A percentile compares a stretch with the other conserved stretches of the same genome.
Evolutionary conservation across 2,797 vertebrate species (phyloP).

Genomic region (Champsocephalus esox): DNA sequence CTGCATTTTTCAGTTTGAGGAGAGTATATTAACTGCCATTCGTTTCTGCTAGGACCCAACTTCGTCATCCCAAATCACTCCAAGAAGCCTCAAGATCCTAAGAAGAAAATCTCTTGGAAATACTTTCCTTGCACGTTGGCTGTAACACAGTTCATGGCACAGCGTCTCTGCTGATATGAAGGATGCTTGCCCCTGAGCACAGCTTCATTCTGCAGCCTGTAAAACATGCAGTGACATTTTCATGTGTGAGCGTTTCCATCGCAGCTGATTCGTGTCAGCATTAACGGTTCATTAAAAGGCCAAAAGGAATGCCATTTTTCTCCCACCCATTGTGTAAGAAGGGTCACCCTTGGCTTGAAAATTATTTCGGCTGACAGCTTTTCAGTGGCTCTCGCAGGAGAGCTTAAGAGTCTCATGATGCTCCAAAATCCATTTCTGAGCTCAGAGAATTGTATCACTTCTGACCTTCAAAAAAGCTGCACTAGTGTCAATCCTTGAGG

Average conservation of each 20-base stretch:
- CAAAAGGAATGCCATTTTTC: background rate
- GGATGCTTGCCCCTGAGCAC: constrained; percentile 20
- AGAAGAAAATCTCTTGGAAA: constrained; percentile 54
- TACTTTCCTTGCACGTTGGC: constrained; percentile 39
- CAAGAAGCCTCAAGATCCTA: constrained; percentile 44
- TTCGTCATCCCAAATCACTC: constrained; percentile 47
- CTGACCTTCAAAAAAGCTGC: constrained; percentile 44
- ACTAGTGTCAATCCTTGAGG: constrained; percentile 5
- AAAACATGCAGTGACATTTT: constrained; percentile 30
- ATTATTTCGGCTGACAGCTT: constrained; percentile 19
- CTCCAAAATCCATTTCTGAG: constrained; percentile 29
- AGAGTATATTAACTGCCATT: constrained; percentile 53
- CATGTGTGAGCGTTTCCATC: background rate
- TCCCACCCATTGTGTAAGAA: background rate
- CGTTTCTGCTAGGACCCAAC: constrained; percentile 44
- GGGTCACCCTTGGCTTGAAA: background rate
- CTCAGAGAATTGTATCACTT: constrained; percentile 32
- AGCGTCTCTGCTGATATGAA: constrained; percentile 32
- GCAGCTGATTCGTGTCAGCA: constrained; percentile 22
- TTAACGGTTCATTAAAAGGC: constrained; percentile 18
- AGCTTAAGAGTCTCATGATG: constrained; percentile 13
- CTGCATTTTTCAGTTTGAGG: constrained; percentile 63
- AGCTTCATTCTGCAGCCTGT: constrained; percentile 36
- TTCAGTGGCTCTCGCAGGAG: constrained; percentile 22
- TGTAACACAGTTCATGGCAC: constrained; percentile 22